These are phyloP conservation scores for Apteryx mantelli DNA, from an alignment of 2,113 vertebrate genomes.

Conservation along the genomic window DNA sequence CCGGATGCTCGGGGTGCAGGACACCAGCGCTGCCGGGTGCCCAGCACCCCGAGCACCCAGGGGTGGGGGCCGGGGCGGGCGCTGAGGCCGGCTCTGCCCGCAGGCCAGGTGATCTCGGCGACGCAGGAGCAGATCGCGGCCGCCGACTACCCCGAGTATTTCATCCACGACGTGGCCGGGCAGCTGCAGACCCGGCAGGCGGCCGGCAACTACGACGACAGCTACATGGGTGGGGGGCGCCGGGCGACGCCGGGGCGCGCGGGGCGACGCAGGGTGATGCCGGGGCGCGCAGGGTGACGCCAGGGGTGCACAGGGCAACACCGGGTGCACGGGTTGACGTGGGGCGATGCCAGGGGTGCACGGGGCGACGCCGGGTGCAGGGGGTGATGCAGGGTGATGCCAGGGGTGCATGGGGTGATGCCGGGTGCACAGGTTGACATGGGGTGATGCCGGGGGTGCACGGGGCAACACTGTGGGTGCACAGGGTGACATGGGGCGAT, in stretches of 20 bases:
- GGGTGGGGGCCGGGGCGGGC: too few relatives aligned
- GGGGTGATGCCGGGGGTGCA: background rate
- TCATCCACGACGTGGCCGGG: conserved; percentile 81
- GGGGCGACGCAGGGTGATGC: too few relatives aligned
- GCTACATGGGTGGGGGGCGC: conserved; percentile 82
- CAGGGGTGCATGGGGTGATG: too few relatives aligned
- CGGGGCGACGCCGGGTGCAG: too few relatives aligned
- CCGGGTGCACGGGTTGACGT: too few relatives aligned
- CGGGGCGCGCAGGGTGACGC: background rate
- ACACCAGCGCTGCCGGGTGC: too few relatives aligned
- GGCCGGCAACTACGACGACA: conserved; percentile 82
- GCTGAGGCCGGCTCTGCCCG: background rate
- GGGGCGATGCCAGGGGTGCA: too few relatives aligned
- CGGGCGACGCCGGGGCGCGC: background rate
- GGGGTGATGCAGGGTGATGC: too few relatives aligned
- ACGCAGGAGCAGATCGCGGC: conserved; percentile 84
- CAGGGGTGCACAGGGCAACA: background rate
- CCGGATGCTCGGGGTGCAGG: too few relatives aligned
- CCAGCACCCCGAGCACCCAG: too few relatives aligned
- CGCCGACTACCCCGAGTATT: conserved; percentile 84
- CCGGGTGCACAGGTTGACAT: too few relatives aligned
- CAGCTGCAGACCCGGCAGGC: conserved; percentile 86
- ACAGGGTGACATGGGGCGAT: too few relatives aligned
- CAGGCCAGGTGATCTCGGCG: conserved; percentile 90
- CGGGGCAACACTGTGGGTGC: background rate